phyloP scores from a whole-genome alignment of 1,140 invertebrate species.

The Spodoptera litura region DNA sequence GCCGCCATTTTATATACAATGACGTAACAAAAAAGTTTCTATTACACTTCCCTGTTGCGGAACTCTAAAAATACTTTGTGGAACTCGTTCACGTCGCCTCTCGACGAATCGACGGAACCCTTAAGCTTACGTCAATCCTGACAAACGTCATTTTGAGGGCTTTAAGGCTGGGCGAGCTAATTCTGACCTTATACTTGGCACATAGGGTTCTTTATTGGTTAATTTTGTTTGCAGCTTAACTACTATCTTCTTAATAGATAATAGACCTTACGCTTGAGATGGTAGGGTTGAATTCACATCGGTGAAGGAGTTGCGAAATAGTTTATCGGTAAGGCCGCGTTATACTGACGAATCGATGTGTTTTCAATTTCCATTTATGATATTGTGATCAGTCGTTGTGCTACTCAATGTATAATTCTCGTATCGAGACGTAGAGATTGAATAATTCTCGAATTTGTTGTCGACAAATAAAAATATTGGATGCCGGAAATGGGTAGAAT shows the following conservation, averaged over 20 bases:
- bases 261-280: background rate
- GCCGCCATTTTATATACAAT: conserved; percentile 25
- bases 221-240: too few species aligned
- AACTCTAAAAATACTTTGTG: conserved; percentile 41
- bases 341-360: conserved; percentile 27
- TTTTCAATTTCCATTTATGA: conserved; percentile 40
- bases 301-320: background rate
- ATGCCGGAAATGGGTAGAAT: too few species aligned
- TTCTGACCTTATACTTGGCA: background rate
- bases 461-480: background rate
- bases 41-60: conserved; percentile 39
- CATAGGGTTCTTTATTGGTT: background rate
- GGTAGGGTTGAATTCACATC: background rate
- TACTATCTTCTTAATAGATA: background rate
- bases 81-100: conserved; percentile 31
- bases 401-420: conserved; percentile 7
- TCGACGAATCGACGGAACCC: conserved; percentile 31
- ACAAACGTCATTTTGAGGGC: conserved; percentile 38
- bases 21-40: conserved; percentile 38
- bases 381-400: background rate
- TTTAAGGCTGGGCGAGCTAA: background rate
- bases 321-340: conserved; percentile 6
- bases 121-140: conserved; percentile 38
- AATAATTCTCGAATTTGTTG: background rate
- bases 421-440: background rate